These are phyloP conservation scores for Phylloscopus trochiloides DNA, from an alignment of 2,113 vertebrate genomes.

Conservation along the genomic window DNA sequence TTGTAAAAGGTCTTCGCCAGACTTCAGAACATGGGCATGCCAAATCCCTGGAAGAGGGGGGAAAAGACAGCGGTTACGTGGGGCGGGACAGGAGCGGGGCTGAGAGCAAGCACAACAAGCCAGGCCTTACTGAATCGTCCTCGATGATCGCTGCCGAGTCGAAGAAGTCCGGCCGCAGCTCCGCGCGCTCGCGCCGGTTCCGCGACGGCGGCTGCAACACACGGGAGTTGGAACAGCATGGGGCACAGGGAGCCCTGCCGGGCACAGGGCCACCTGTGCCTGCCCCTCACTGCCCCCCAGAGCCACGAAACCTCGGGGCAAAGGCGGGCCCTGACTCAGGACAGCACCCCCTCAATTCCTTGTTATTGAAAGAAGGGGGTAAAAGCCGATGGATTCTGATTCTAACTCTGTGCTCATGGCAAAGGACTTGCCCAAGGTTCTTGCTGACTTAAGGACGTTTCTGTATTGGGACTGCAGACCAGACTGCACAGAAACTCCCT, in stretches of 20 bases:
- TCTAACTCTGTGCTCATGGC: neutral
- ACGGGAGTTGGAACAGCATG: neutral
- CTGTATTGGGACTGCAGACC: neutral
- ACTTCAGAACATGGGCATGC: conserved; percentile 99
- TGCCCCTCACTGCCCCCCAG: neutral
- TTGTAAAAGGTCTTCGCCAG: conserved; percentile 76
- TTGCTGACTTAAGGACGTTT: neutral
- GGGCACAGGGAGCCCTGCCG: neutral
- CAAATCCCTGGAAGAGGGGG: conserved; percentile 85
- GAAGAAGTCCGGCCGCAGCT: conserved; percentile 98
- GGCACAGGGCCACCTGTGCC: neutral
- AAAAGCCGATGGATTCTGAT: neutral
- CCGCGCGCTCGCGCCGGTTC: conserved; percentile 95
- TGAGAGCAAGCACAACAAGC: neutral
- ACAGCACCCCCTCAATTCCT: rapidly evolving
- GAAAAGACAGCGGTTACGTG: conserved; percentile 34
- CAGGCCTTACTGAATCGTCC: conserved; percentile 91
- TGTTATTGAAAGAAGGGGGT: neutral
- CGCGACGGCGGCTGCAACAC: conserved; percentile 89
- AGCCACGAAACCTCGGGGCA: neutral
- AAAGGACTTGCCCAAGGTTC: neutral
- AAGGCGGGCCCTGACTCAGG: neutral
- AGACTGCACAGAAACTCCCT: neutral
- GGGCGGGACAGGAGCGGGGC: rapidly evolving
- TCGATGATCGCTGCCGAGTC: conserved; percentile 99